Conservation (phyloP, 2,113 vertebrate genomes). For the Climacteris rufus region DNA sequence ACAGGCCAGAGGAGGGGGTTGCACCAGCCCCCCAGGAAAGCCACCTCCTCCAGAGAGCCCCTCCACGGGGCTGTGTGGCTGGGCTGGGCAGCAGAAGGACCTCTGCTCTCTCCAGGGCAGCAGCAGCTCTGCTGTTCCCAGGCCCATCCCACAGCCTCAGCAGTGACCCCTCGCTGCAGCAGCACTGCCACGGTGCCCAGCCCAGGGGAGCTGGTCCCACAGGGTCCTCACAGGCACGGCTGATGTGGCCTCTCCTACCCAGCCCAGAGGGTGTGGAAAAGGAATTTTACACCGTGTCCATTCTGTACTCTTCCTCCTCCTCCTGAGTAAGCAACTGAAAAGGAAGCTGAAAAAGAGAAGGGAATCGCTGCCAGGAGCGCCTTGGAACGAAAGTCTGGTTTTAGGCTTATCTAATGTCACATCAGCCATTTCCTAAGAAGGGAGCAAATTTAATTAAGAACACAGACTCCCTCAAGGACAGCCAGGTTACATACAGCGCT, state of each 20-base stretch:
- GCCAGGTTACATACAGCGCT: conserved; percentile 27
- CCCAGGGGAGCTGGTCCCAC: background rate
- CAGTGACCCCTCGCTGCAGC: background rate
- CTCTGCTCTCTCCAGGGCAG: background rate
- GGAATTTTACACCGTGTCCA: background rate
- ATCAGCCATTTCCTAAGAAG: conserved; percentile 62
- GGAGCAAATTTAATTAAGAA: conserved; percentile 63
- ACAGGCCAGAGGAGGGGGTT: background rate
- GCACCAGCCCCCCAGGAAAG: fast-evolving
- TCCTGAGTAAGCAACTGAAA: background rate
- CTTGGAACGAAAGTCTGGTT: background rate
- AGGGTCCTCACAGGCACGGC: fast-evolving
- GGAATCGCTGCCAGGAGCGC: background rate
- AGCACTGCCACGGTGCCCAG: background rate
- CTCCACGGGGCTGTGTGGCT: fast-evolving
- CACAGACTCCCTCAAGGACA: conserved; percentile 39
- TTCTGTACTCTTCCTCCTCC: background rate
- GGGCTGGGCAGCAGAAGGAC: background rate
- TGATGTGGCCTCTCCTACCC: background rate
- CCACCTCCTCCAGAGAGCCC: background rate
- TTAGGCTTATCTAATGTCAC: conserved; percentile 55
- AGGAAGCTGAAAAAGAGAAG: background rate
- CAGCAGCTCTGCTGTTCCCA: background rate
- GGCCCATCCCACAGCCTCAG: background rate
- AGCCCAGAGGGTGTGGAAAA: background rate